Base-by-base conservation (phyloP, 2,888 invertebrate genomes). In the Drosophila falleni region DNA sequence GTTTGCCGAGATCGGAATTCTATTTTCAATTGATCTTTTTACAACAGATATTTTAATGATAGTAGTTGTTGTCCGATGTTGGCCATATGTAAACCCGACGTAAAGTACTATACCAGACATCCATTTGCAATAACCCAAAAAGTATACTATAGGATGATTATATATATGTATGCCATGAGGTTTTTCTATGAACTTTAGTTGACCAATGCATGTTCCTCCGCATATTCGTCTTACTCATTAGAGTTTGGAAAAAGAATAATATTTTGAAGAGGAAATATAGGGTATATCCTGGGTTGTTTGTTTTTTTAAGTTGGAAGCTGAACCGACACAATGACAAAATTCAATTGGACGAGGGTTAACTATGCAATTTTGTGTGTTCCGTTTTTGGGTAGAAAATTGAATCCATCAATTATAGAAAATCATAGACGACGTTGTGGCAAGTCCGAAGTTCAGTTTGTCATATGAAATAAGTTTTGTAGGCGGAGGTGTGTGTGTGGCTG, bases 391-490 rank as follows among this genome's bases (percentile, higher is more conserved):
- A 37, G 60, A 69, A 70, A 67, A 63, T 68, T 37, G 64, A 71
- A 83, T 79, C 76, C 73, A 88, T 83, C 71, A 85, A 88, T 76
- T 83, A 79, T 69, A 72, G 54, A 85, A 67, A 81, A 62, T 81
- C 75, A 78, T 78, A 69, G 69, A 56, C 53, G 70, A 80, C 53
- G 35, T 63, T 47, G 61, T 44, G 53, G 39, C 59, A 64, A 59
- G 54, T 44, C 35, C 33, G 35, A 26, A 42, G 58, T 66, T 29
- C 49, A 58, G 79, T 60, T 37, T 62, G 51, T 59, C 53, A 58
- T 56, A 63, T 79, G 65, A 46, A 74, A 69, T 64, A 60, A 62
- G 58, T 58, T 62, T 59, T 56, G 39, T 62, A 53, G 49, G 56
- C 42, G 42, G 54, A 64, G 26, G n/a, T 56, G 46, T 58, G 19